Evolutionary conservation across 2,113 vertebrate genomes (phyloP), one percentile per base, ranked within the genome.

Genomic region (Lampris megalopsis): DNA sequence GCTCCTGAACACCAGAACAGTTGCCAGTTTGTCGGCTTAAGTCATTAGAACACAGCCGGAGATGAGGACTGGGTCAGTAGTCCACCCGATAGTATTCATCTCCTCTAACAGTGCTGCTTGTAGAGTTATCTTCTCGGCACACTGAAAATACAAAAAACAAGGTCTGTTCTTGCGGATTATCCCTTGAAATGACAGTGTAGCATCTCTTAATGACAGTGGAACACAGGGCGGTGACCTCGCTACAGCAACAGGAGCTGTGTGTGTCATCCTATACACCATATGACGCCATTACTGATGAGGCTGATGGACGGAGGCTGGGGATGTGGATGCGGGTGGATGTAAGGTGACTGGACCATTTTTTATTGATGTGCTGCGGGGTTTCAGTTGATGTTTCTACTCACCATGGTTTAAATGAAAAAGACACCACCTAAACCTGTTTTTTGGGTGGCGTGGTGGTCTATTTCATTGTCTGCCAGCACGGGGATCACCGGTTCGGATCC

Each of bases 61-160:
- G 67, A 68, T 65, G 62, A 60, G 79, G 62, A 71, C 62, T n/a
- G 56, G 71, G 75, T 72, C 50, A 77, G 54, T 79, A 79, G 82
- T 73, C 69, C 50, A 82, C 59, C 35, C 68, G 75, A 82, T 87
- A 86, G 78, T 45, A 77, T 78, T 79, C 71, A 71, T 65, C 24
- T 13, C 63, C 70, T 38, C 58, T 77, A 68, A 68, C 75, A 73
- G 79, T 70, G 45, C 72, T 45, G 58, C 58, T 77, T 72, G 61
- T 63, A 61, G 62, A 78, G 83, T 66, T 77, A 76, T 80, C 64
- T 72, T 71, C 37, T 41, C 77, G 60, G 78, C 65, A 73, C 49
- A 63, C 61, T 13, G 62, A 67, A 69, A 75, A 79, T 4, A 56
- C 40, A 8, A 57, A 74, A 79, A 82, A 69, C 79, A 75, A 50